Evolutionary conservation across 2,888 invertebrate genomes (phyloP).

Genomic region (Nipponacmea schrenckii): DNA sequence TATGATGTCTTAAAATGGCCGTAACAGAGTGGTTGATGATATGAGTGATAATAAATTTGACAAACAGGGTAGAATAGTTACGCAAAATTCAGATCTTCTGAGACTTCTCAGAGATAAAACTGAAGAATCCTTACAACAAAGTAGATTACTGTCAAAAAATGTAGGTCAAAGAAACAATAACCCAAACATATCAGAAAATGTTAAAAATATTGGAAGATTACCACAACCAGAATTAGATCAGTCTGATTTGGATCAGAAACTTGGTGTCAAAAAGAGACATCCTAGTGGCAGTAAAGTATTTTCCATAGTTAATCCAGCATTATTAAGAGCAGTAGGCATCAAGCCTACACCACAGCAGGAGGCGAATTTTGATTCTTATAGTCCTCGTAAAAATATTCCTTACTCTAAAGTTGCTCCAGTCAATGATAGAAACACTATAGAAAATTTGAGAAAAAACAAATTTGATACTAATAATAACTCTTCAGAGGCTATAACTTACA

Average conservation of each 20-base stretch:
- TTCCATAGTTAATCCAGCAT: neutral
- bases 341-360: neutral
- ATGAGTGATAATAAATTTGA: no score
- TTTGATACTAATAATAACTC: neutral
- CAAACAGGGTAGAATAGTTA: slow-evolving; percentile 3
- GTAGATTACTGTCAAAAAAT: neutral
- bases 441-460: neutral
- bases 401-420: neutral
- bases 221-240: neutral
- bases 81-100: slow-evolving; percentile 8
- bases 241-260: neutral
- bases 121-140: neutral
- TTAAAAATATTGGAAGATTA: neutral
- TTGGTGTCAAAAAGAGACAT: neutral
- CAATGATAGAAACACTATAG: neutral
- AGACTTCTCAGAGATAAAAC: slow-evolving; percentile 8
- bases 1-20: no score
- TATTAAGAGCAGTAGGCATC: neutral
- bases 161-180: neutral
- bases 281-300: neutral
- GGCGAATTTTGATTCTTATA: neutral
- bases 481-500: neutral
- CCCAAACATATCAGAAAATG: neutral
- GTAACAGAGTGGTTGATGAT: no score
- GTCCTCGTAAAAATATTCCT: neutral